Evolutionary conservation across 2,797 vertebrate genomes (phyloP).

Genomic region (Xyrichtys novacula): DNA sequence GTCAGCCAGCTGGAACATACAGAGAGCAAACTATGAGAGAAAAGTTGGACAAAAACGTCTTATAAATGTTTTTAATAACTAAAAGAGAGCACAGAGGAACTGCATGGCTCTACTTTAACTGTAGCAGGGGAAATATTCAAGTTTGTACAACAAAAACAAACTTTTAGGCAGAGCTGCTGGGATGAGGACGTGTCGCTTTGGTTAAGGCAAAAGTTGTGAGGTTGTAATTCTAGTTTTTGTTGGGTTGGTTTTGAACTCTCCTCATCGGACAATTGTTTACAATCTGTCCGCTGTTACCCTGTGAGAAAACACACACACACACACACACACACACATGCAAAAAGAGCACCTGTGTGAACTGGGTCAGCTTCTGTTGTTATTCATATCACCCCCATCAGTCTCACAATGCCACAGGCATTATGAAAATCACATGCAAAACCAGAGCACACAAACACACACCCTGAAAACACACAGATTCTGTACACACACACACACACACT

Average conservation of each 20-base stretch:
- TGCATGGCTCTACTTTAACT: too few relatives aligned
- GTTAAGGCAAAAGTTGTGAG: too few relatives aligned
- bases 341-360: constrained; percentile 47
- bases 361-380: constrained; percentile 64
- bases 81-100: too few relatives aligned
- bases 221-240: background rate
- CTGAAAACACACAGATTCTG: background rate
- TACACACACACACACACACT: too few relatives aligned
- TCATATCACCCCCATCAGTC: constrained; percentile 41
- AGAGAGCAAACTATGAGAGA: too few relatives aligned
- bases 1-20: too few relatives aligned
- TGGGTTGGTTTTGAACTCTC: background rate
- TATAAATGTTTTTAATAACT: too few relatives aligned
- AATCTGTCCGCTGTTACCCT: background rate
- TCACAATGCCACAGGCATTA: constrained; percentile 30
- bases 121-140: too few relatives aligned
- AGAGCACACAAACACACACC: constrained; percentile 12
- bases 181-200: too few relatives aligned
- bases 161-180: too few relatives aligned
- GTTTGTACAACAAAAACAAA: too few relatives aligned
- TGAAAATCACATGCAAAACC: constrained; percentile 59
- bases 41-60: too few relatives aligned
- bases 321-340: constrained; percentile 22
- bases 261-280: background rate
- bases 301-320: background rate